These are phyloP conservation scores for Petrolisthes cinctipes DNA, from an alignment of 2,888 invertebrate genomes.

Conservation along the genomic window DNA sequence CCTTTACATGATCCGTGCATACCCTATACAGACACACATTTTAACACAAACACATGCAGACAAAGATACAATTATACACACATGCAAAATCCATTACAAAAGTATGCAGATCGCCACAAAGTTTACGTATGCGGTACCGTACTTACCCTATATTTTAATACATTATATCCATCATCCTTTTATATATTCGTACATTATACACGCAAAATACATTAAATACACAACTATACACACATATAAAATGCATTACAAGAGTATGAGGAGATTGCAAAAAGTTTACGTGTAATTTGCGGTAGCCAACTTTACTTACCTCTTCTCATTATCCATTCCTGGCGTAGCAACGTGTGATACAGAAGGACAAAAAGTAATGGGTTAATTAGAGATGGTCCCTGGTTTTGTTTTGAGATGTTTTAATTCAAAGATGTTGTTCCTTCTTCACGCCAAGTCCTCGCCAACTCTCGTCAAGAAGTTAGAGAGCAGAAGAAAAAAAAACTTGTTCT, in stretches of 20 bases:
- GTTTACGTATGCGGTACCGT: no score
- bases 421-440: not conserved
- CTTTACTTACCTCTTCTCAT: conserved; percentile 27
- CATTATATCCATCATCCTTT: no score
- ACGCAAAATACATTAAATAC: no score
- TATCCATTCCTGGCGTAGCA: conserved; percentile 1
- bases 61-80: no score
- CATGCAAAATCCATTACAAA: no score
- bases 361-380: not conserved
- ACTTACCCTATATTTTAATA: no score
- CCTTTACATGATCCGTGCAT: no score
- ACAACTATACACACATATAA: not conserved
- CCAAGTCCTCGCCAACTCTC: conserved; percentile 9
- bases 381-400: no score
- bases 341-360: not conserved
- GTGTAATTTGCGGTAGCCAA: not conserved
- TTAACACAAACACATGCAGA: no score
- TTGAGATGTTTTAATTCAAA: not conserved
- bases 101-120: no score
- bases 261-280: not conserved
- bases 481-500: conserved; percentile 38
- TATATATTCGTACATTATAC: no score
- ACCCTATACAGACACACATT: no score
- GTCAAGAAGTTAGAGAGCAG: conserved; percentile 3
- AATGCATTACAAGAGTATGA: not conserved